Evolutionary conservation across 2,797 vertebrate species (phyloP), one percentile per base, ranked within the genome.

Genomic region (Heterohyrax brucei): DNA sequence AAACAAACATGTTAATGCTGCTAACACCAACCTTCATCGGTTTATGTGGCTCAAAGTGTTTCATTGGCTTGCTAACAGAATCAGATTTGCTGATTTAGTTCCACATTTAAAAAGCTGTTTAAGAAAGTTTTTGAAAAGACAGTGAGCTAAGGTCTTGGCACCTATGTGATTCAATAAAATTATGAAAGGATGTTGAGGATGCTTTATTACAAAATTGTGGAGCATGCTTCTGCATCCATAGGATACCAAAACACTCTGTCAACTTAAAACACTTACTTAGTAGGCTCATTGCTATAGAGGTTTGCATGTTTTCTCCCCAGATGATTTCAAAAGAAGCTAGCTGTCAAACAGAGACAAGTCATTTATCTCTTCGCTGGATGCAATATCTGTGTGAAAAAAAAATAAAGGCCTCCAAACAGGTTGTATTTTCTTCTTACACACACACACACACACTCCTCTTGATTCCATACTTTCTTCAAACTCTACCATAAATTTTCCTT

Each of bases 331-430:
- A 84, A 44, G 48, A 84, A 44, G 24, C 13, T 76, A 62, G 76
- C 79, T 77, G 8, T 21, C 83, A 21, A 10, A 39, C 10, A 46
- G 1, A 89, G 24, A 61, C 64, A 76, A 79, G 77, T 33, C 33
- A 66, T 75, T 21, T 16, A 12, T 59, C 7, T 94, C 30, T 91
- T 72, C 87, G 77, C 53, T 5, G 86, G 6, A 87, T 33, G 87
- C 2, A 73, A 3, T 18, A 39, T 24, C 81, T 61, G 2, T 4
- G 22, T 68, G 21, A 1, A 48, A 10, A 1, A 48, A 10, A 84
- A 28, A 93, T 28, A 66, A 84, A 96, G 93, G 1, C 14, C n/a
- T 62, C 62, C 3, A 89, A 89, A 83, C 13, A 59, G 28, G 16
- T 50, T 93, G 22, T 4, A 79, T 66, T 53, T 61, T 24, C 3